phyloP scores from a whole-genome alignment of 1,140 invertebrate genomes.

The Philotrypesis tridentata region DNA sequence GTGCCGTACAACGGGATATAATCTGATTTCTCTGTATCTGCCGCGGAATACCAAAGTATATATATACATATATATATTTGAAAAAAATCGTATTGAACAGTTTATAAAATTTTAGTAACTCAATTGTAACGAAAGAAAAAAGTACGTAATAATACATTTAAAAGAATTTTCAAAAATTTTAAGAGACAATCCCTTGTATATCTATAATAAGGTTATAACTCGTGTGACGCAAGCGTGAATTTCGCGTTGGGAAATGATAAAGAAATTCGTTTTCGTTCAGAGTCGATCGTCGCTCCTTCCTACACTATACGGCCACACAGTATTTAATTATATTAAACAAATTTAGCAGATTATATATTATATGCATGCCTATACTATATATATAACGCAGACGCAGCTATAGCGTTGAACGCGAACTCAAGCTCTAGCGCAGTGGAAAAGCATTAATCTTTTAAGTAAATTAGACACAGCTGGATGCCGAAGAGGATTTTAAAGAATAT shows the following conservation, averaged over 20 bases:
- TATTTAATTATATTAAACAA: conserved; percentile 40
- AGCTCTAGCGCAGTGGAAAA: neutral
- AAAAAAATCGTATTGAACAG: neutral
- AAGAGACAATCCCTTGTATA: neutral
- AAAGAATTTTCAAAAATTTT: neutral
- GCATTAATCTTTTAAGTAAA: conserved; percentile 38
- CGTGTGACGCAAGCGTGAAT: neutral
- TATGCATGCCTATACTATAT: conserved; percentile 10
- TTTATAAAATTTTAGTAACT: neutral
- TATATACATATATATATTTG: too few species aligned
- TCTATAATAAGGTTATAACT: neutral
- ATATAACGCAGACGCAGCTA: neutral
- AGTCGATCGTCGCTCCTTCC: conserved; percentile 3
- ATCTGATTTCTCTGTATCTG: neutral
- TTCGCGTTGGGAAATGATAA: neutral
- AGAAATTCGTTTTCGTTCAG: neutral
- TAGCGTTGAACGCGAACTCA: conserved; percentile 22
- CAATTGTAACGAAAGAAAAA: neutral
- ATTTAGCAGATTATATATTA: conserved; percentile 33
- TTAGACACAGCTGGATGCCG: conserved; percentile 17
- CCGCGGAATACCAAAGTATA: neutral
- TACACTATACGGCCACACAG: conserved; percentile 5
- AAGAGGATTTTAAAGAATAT: conserved; percentile 16
- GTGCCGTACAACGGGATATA: neutral
- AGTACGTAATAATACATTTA: neutral